These are phyloP conservation scores for Rana temporaria DNA, from an alignment of 2,113 vertebrate genomes.

Conservation along the genomic window DNA sequence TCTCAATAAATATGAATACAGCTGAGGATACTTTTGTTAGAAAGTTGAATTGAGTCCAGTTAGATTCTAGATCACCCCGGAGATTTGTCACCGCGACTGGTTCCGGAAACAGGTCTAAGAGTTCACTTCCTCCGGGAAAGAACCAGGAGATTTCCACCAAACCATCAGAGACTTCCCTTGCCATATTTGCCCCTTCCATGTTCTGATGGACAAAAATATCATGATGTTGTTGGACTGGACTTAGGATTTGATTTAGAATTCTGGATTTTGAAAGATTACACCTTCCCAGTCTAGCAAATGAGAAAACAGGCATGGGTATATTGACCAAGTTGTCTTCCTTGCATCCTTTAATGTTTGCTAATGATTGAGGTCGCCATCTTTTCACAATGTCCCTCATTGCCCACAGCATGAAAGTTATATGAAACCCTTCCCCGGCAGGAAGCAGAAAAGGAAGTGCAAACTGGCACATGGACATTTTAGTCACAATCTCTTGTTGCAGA, in stretches of 20 bases:
- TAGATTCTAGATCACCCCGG: conserved; percentile 64
- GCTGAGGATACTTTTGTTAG: conserved; percentile 64
- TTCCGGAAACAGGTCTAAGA: conserved; percentile 63
- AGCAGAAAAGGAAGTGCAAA: conserved; percentile 83
- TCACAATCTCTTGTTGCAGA: conserved; percentile 72
- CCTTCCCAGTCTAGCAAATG: conserved; percentile 75
- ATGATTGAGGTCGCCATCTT: conserved; percentile 59
- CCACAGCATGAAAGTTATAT: conserved; percentile 70
- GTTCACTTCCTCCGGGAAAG: conserved; percentile 66
- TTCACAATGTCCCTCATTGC: conserved; percentile 70
- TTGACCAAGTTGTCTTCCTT: conserved; percentile 64
- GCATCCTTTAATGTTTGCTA: conserved; percentile 17
- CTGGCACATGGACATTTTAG: conserved; percentile 75
- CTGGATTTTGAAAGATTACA: conserved; percentile 78
- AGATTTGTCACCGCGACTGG: conserved; percentile 68
- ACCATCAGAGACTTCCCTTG: conserved; percentile 74
- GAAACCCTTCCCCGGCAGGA: conserved; percentile 68
- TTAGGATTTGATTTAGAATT: conserved; percentile 74
- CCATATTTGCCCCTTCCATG: conserved; percentile 64
- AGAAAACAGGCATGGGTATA: conserved; percentile 74
- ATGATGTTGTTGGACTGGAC: conserved; percentile 66
- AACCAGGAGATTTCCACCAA: conserved; percentile 79
- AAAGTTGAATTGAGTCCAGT: conserved; percentile 67
- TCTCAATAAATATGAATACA: conserved; percentile 68
- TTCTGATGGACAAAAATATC: conserved; percentile 75